Base-by-base conservation (phyloP, 2,797 vertebrate species). In the Scyliorhinus canicula region DNA sequence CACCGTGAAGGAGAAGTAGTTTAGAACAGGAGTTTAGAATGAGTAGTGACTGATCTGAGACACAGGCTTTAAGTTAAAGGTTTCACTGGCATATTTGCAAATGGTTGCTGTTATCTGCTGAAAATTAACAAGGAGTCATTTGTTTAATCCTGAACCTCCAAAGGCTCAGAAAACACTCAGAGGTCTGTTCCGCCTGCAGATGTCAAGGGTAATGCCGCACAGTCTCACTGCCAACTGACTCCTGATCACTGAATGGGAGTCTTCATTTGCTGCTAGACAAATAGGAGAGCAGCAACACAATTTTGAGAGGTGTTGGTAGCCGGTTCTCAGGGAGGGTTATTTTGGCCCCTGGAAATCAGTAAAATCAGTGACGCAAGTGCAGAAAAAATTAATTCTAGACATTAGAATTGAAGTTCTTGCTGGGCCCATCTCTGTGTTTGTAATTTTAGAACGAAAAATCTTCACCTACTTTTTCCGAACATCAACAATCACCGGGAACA, bases 61-160 rank as follows among this genome's bases (percentile, higher is more conserved):
- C n/a, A 47, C 21, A 26, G 40, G 79, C n/a, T 82, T 65, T 40
- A 91, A 44, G 60, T 65, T n/a, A 65, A 24, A 65, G n/a, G n/a
- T 44, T 24, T 91, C n/a, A 63, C 60, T 26, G 8, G 6, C 88
- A 44, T 11, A 6, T 91, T 63, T 63, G 57, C 57, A 91, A 91
- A 63, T 63, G 88, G 40, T n/a, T 9, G n/a, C 57, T 26, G 57
- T 91, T 63, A 91, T 91, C 88, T 44, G 19, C 88, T 11, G 60
- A n/a, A 91, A 91, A 91, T 91, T 63, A 91, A 65, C n/a, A 65
- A 60, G 60, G 57, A 26, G 88, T 63, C n/a, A 44, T 91, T 44
- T 91, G 60, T 91, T 26, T 65, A 26, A n/a, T 44, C 19, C n/a
- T 19, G 65, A 63, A 63, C 16, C 35, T 63, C 88, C 16, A 63